phyloP scores from a whole-genome alignment of 2,888 invertebrate genomes.

The Calliphora vomitoria region DNA sequence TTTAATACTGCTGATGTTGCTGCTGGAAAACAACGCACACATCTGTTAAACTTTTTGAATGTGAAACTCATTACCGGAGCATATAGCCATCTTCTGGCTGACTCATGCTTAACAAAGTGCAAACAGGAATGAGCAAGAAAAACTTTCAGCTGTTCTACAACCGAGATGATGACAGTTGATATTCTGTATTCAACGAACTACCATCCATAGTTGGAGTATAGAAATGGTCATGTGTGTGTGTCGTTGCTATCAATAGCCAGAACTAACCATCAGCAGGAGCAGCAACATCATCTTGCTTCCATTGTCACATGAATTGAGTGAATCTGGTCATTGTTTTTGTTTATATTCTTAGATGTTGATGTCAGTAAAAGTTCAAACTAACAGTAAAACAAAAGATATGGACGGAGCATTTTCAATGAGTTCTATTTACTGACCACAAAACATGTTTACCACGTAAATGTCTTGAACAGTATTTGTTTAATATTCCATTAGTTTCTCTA shows the following conservation, averaged over 20 bases:
- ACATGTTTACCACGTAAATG: neutral
- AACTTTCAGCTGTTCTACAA: too few species aligned
- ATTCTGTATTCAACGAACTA: too few species aligned
- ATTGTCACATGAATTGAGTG: too few species aligned
- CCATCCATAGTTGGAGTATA: too few species aligned
- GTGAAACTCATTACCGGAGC: neutral
- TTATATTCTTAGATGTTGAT: neutral
- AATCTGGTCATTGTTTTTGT: neutral
- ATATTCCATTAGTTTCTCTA: constrained; percentile 17
- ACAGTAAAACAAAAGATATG: constrained; percentile 14
- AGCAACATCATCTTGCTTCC: too few species aligned
- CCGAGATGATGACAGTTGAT: too few species aligned
- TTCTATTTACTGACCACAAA: neutral
- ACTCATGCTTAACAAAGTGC: neutral
- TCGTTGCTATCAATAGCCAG: too few species aligned
- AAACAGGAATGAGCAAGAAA: too few species aligned
- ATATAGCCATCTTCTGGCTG: neutral
- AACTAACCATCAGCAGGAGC: too few species aligned
- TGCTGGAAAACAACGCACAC: neutral
- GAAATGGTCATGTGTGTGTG: too few species aligned
- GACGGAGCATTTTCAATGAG: neutral
- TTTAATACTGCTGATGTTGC: too few species aligned
- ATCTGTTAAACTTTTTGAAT: neutral
- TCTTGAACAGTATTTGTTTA: constrained; percentile 8
- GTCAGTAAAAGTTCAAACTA: constrained; percentile 26